phyloP scores from a whole-genome alignment of 2,113 vertebrate genomes.

The Alexandromys fortis region DNA sequence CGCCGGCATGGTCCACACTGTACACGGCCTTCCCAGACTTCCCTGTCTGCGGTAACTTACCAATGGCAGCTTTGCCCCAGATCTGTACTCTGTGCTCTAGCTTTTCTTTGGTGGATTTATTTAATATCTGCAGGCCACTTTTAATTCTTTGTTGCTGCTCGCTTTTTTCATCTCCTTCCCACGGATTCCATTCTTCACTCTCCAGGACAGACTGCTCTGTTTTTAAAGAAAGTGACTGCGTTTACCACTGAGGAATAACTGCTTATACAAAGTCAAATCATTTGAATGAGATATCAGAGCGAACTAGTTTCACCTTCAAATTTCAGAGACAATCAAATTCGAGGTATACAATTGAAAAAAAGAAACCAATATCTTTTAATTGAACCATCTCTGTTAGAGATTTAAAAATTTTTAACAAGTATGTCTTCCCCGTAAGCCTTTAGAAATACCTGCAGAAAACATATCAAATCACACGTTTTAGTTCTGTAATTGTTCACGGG shows the following conservation, averaged over 20 bases:
- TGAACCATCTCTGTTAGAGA: background rate
- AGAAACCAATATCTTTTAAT: background rate
- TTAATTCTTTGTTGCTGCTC: slow-evolving; percentile 88
- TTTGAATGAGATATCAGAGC: background rate
- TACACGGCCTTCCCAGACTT: background rate
- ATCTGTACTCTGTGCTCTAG: slow-evolving; percentile 92
- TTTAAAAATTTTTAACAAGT: slow-evolving; percentile 33
- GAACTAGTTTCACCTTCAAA: slow-evolving; percentile 6
- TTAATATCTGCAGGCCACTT: slow-evolving; percentile 87
- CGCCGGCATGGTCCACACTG: background rate
- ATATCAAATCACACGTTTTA: background rate
- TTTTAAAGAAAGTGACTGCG: slow-evolving; percentile 66
- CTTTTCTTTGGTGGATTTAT: slow-evolving; percentile 85
- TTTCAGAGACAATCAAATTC: slow-evolving; percentile 28
- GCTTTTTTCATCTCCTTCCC: slow-evolving; percentile 93
- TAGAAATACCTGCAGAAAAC: background rate
- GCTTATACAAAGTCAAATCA: background rate
- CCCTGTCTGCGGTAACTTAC: slow-evolving; percentile 82
- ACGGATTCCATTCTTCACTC: slow-evolving; percentile 95
- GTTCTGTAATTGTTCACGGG: background rate
- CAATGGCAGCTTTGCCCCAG: slow-evolving; percentile 98
- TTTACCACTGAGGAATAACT: background rate
- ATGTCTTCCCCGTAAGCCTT: background rate
- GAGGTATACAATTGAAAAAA: background rate
- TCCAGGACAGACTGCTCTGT: slow-evolving; percentile 78